Percentiles rank a stretch among this genome's conserved stretches.
phyloP scores from a whole-genome alignment of 2,797 vertebrate genomes.

The Danio kyathit region DNA sequence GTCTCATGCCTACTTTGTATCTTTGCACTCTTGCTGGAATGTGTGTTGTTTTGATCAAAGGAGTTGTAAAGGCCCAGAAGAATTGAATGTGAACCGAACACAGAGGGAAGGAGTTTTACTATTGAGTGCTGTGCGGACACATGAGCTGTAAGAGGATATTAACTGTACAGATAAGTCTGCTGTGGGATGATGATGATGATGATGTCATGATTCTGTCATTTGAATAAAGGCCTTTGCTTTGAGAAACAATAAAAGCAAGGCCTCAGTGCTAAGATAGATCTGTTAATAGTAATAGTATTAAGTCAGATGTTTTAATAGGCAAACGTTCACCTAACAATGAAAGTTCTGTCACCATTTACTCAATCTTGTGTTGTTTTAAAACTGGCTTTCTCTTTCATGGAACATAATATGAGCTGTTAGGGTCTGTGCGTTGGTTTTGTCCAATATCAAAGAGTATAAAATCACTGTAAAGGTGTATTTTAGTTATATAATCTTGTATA shows the following conservation, averaged over 20 bases:
- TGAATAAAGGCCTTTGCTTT: background rate
- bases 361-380: background rate
- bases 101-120: constrained; percentile 8
- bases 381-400: background rate
- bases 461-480: too few relatives aligned
- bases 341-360: background rate
- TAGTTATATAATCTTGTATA: background rate
- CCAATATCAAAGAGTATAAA: background rate
- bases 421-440: background rate
- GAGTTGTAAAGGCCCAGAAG: background rate
- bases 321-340: background rate
- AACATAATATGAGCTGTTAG: background rate
- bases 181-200: constrained; percentile 9
- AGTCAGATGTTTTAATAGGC: constrained; percentile 2
- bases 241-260: background rate
- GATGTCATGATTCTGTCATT: constrained; percentile 4
- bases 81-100: constrained; percentile 3
- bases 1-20: background rate
- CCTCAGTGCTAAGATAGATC: background rate
- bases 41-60: constrained; percentile 4
- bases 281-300: background rate
- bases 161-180: background rate
- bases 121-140: constrained; percentile 19
- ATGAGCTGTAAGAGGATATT: constrained; percentile 8
- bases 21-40: background rate